These are phyloP conservation scores for Camarhynchus parvulus DNA, from an alignment of 2,113 vertebrate species.

Conservation along the genomic window DNA sequence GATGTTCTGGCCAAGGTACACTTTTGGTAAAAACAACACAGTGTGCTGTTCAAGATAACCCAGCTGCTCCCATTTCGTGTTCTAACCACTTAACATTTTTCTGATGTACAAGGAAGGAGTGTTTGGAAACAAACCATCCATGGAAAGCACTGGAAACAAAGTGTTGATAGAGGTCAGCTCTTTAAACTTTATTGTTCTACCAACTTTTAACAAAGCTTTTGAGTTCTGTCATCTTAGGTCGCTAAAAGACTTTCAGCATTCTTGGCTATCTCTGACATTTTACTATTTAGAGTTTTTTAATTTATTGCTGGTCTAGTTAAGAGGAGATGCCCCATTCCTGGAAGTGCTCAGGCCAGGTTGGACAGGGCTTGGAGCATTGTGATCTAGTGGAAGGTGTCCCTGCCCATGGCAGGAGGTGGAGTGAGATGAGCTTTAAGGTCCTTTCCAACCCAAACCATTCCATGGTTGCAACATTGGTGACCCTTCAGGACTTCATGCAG, in stretches of 20 bases:
- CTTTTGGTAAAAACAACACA: conserved; percentile 31
- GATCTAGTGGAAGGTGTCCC: background rate
- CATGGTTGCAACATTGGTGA: background rate
- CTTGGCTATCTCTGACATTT: background rate
- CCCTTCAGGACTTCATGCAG: background rate
- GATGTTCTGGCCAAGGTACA: conserved; percentile 40
- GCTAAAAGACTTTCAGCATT: background rate
- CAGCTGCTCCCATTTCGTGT: background rate
- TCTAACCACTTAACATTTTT: conserved; percentile 48
- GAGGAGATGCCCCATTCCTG: background rate
- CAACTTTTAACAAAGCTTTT: background rate
- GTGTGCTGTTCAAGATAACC: conserved; percentile 33
- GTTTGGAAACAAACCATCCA: conserved; percentile 26
- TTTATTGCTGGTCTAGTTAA: background rate
- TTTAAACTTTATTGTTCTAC: background rate
- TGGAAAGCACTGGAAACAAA: conserved; percentile 4
- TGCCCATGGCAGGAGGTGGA: background rate
- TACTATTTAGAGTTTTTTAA: background rate
- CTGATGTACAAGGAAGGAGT: background rate
- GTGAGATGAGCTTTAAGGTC: background rate
- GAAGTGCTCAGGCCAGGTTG: background rate
- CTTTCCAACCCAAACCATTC: background rate
- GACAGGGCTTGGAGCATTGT: background rate
- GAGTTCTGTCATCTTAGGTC: background rate
- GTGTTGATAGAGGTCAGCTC: background rate